Evolutionary conservation across 2,888 invertebrate species (phyloP).

Genomic region (Acrocyrtus sp.): DNA sequence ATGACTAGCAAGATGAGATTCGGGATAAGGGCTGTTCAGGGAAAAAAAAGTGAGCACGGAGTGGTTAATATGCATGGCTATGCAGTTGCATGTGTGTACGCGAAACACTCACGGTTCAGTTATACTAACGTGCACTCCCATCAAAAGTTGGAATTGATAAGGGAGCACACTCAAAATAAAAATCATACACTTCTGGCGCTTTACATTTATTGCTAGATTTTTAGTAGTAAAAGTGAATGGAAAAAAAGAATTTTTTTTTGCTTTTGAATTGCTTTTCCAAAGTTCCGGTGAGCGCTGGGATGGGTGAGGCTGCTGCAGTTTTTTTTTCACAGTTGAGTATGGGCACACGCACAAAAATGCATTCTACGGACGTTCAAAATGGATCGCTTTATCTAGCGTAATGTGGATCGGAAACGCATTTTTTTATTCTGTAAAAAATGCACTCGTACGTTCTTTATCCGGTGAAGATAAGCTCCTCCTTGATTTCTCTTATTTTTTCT

Average conservation of each 20-base stretch:
- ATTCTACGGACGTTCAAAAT: slow-evolving; percentile 26
- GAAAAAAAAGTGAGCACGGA: no score
- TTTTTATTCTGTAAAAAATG: slow-evolving; percentile 37
- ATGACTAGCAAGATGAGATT: slow-evolving; percentile 55
- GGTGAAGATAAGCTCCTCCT: slow-evolving; percentile 26
- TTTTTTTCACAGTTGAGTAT: background rate
- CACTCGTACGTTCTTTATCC: slow-evolving; percentile 34
- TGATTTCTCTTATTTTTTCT: no score
- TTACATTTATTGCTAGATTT: no score
- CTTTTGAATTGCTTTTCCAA: background rate
- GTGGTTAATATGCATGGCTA: background rate
- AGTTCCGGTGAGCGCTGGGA: no score
- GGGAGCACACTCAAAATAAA: no score
- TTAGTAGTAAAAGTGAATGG: no score
- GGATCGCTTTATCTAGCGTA: slow-evolving; percentile 34
- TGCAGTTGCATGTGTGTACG: background rate
- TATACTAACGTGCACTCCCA: no score
- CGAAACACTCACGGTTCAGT: no score
- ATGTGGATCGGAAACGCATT: slow-evolving; percentile 53
- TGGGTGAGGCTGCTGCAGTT: no score
- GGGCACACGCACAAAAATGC: background rate
- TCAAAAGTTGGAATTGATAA: no score
- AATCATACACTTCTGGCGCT: no score
- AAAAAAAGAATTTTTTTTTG: background rate
- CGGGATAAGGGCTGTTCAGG: slow-evolving; percentile 10